Percentiles rank a stretch among this genome's conserved stretches.
These are phyloP conservation scores for Bombus haemorrhoidalis DNA, from an alignment of 1,140 invertebrate species.

Conservation along the genomic window DNA sequence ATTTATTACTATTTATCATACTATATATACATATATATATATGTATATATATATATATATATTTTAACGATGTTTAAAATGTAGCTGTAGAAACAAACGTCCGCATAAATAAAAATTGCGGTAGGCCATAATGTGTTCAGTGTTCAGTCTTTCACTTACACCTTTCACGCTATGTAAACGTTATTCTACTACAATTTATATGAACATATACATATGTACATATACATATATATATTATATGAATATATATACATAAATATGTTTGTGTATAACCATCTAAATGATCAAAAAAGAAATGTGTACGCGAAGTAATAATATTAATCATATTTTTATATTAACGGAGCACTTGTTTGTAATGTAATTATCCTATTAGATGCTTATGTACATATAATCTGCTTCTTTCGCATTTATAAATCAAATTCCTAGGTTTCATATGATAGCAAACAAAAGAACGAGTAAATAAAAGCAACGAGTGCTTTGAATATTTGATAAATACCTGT, in stretches of 20 bases:
- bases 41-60: conserved; percentile 39
- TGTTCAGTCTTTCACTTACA: conserved; percentile 50
- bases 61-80: conserved; percentile 50
- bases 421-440: not conserved
- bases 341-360: not conserved
- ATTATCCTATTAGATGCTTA: not conserved
- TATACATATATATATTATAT: too few species aligned
- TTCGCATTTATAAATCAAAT: not conserved
- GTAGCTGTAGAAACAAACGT: conserved; percentile 51
- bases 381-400: not conserved
- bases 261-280: not conserved
- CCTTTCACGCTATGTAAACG: conserved; percentile 40
- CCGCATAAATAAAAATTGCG: conserved; percentile 56
- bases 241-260: not conserved
- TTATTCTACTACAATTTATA: conserved; percentile 21
- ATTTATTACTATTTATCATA: conserved; percentile 56
- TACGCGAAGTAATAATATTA: not conserved
- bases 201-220: too few species aligned
- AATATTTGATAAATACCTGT: not conserved
- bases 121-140: conserved; percentile 58
- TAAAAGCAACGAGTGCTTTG: not conserved
- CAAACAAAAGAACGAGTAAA: not conserved
- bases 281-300: not conserved
- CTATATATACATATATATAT: conserved; percentile 43
- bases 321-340: not conserved